phyloP scores from a whole-genome alignment of 2,888 invertebrate species.

The Apotomis capreana region DNA sequence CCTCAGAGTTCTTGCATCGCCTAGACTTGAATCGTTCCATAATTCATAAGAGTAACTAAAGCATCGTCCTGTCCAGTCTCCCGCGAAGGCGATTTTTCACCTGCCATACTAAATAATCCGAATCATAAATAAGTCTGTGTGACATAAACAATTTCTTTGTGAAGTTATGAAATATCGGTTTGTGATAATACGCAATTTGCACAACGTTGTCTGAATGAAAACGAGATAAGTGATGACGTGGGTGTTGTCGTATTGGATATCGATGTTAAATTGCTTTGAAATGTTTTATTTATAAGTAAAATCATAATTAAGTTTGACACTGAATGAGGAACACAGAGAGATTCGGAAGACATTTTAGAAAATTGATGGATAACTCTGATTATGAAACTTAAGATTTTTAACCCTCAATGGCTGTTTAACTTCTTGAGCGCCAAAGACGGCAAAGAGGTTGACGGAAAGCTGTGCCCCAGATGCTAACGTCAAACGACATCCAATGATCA shows the following conservation, averaged over 20 bases:
- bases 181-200: constrained; percentile 54
- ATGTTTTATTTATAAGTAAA: constrained; percentile 19
- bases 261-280: constrained; percentile 1
- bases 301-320: neutral
- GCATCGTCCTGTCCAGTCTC: constrained; percentile 66
- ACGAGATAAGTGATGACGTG: constrained; percentile 19
- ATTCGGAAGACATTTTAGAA: too few species aligned
- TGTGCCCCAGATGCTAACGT: too few species aligned
- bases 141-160: constrained; percentile 41
- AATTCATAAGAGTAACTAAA: constrained; percentile 77
- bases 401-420: too few species aligned
- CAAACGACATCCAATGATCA: too few species aligned
- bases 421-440: too few species aligned
- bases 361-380: too few species aligned
- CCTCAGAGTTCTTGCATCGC: constrained; percentile 47
- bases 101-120: constrained; percentile 61
- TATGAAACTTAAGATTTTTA: too few species aligned
- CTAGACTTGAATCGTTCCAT: constrained; percentile 73
- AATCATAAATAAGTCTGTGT: constrained; percentile 42
- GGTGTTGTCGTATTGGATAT: constrained; percentile 14
- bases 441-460: too few species aligned
- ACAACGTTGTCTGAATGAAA: constrained; percentile 42
- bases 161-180: constrained; percentile 37
- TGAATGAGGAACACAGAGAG: neutral
- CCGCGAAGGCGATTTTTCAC: constrained; percentile 77